Evolutionary conservation across 30 jellyfish, hydroid and myxozoan genomes (phyloP), one percentile per base, ranked within the genome.

Genomic region (Sanderia malayensis): DNA sequence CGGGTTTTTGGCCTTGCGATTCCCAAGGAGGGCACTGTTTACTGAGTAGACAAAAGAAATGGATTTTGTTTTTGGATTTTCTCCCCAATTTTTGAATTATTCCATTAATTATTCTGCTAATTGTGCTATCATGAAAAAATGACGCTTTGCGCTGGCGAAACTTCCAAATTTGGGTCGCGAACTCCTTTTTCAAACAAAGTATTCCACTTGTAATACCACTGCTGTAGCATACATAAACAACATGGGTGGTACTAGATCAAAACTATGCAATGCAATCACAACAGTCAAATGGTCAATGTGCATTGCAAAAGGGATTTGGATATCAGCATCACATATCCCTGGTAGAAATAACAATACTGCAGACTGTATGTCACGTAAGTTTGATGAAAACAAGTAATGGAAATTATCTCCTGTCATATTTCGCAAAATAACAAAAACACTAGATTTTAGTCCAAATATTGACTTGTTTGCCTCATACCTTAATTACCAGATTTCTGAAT

Each of bases 161-260:
- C n/a, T n/a, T n/a, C n/a, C n/a, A n/a, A n/a, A n/a, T n/a, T n/a
- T n/a, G n/a, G n/a, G n/a, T n/a, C n/a, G n/a, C n/a, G n/a, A n/a
- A n/a, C n/a, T n/a, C n/a, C n/a, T n/a, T n/a, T n/a, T n/a, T n/a
- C n/a, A n/a, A n/a, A n/a, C n/a, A n/a, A n/a, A n/a, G n/a, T n/a
- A n/a, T n/a, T n/a, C n/a, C n/a, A n/a, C n/a, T n/a, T n/a, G n/a
- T 44, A 70, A 70, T 17, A 44, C 37, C 44, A 70, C 81, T 33
- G 70, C 81, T 11, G 60, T 66, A 22, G 81, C 81, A 34, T 70
- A 67, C 46, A 67, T 31, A 21, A 70, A 70, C 41, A 44, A 70
- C 23, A 70, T 70, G 81, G 81, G 81, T 33, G 81, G 81, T 44
- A 70, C 41, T 2, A 70, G 37, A 30, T 37, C 70, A 22, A 46